Percentiles rank a stretch among this genome's conserved stretches.
Evolutionary conservation across 1,140 invertebrate species (phyloP).

Genomic region (Heterodera schachtii): DNA sequence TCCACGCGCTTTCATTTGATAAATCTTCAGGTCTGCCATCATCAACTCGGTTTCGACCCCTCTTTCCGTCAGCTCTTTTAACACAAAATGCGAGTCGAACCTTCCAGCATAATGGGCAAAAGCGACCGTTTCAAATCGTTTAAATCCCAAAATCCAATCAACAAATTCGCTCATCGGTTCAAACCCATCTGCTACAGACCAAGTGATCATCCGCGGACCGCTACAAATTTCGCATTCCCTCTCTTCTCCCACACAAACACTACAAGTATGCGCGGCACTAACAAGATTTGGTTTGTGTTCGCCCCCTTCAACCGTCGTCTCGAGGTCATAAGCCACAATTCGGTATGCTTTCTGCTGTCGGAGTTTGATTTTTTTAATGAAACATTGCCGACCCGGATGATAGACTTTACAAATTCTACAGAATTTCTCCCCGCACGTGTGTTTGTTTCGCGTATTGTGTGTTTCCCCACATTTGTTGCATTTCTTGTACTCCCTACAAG

Average conservation of each 20-base stretch:
- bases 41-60: neutral
- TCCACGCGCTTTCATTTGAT: neutral
- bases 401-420: no score
- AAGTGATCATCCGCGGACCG: neutral
- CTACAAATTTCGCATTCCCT: conserved; percentile 1
- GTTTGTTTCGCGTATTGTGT: no score
- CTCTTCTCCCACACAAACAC: neutral
- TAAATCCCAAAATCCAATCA: neutral
- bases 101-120: no score
- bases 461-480: no score
- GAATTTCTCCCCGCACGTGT: no score
- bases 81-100: no score
- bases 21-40: neutral
- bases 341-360: no score
- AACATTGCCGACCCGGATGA: no score
- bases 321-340: no score
- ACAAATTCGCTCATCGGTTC: neutral
- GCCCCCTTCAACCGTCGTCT: neutral
- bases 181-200: neutral
- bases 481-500: no score
- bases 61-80: neutral
- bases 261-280: conserved; percentile 1
- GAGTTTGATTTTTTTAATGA: no score
- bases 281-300: conserved; percentile 7
- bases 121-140: no score